Percentiles rank a stretch among this genome's conserved stretches.
Evolutionary conservation across 2,113 vertebrate species (phyloP).

Genomic region (Macrotus californicus): DNA sequence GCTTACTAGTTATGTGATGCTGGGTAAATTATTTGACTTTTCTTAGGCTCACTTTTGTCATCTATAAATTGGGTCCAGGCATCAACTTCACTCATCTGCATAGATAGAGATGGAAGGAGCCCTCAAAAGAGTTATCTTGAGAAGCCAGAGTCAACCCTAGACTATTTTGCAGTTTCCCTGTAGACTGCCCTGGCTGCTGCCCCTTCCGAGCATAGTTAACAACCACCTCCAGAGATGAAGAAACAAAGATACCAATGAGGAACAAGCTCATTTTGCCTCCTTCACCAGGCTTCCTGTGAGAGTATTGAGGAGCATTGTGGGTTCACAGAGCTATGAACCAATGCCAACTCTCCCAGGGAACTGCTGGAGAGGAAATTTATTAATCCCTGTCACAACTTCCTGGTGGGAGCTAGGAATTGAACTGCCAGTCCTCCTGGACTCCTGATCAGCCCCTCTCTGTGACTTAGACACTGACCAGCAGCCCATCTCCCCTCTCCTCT

Average conservation of each 20-base stretch:
- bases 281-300: background rate
- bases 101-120: background rate
- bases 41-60: background rate
- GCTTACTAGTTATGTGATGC: background rate
- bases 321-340: constrained; percentile 43
- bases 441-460: constrained; percentile 49
- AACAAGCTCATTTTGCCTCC: constrained; percentile 55
- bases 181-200: background rate
- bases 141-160: background rate
- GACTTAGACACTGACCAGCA: constrained; percentile 35
- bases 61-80: background rate
- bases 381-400: constrained; percentile 72
- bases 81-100: background rate
- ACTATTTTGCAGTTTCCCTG: background rate
- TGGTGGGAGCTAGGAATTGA: constrained; percentile 67
- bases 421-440: constrained; percentile 69
- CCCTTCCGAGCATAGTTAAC: background rate
- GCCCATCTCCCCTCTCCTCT: background rate
- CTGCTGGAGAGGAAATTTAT: constrained; percentile 68
- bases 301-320: constrained; percentile 40
- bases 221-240: background rate
- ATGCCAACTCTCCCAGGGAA: constrained; percentile 63
- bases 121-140: background rate
- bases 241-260: background rate
- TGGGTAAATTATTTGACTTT: background rate